phyloP scores from a whole-genome alignment of 2,888 invertebrate species.

The Prosopocoilus inquinatus region DNA sequence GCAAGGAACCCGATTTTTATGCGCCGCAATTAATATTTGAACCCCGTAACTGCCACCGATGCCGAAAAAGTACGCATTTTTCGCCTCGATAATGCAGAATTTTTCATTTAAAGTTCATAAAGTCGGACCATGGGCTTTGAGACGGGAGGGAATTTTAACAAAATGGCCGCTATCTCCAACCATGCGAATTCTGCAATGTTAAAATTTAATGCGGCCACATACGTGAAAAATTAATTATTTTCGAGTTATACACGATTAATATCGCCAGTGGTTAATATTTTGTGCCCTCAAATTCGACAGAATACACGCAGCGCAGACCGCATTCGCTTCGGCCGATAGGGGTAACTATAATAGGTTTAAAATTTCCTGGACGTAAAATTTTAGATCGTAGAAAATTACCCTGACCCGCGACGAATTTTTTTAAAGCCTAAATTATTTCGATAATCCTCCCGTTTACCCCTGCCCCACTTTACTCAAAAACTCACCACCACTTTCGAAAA shows the following conservation, averaged over 20 bases:
- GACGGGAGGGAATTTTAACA: slow-evolving; percentile 40
- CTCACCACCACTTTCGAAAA: too few species aligned
- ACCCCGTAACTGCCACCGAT: slow-evolving; percentile 1
- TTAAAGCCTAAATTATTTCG: too few species aligned
- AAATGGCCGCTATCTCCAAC: slow-evolving; percentile 45
- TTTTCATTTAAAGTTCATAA: slow-evolving; percentile 32
- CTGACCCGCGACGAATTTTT: too few species aligned
- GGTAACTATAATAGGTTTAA: not conserved
- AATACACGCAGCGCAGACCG: too few species aligned
- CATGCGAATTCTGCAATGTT: slow-evolving; percentile 11
- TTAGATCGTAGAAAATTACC: too few species aligned
- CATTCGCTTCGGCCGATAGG: slow-evolving; percentile 5
- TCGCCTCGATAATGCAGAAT: slow-evolving; percentile 33
- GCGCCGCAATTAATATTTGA: not conserved
- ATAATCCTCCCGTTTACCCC: too few species aligned
- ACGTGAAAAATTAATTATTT: too few species aligned
- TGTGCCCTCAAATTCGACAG: too few species aligned
- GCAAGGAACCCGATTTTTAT: slow-evolving; percentile 7
- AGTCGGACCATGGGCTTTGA: slow-evolving; percentile 42
- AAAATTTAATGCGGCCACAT: not conserved
- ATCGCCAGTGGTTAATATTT: too few species aligned
- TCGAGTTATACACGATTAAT: too few species aligned
- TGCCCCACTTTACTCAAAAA: too few species aligned
- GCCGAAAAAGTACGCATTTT: slow-evolving; percentile 37
- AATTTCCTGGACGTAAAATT: too few species aligned